Conservation (phyloP, 2,888 invertebrate genomes). For the Neoitamus cyanurus region DNA sequence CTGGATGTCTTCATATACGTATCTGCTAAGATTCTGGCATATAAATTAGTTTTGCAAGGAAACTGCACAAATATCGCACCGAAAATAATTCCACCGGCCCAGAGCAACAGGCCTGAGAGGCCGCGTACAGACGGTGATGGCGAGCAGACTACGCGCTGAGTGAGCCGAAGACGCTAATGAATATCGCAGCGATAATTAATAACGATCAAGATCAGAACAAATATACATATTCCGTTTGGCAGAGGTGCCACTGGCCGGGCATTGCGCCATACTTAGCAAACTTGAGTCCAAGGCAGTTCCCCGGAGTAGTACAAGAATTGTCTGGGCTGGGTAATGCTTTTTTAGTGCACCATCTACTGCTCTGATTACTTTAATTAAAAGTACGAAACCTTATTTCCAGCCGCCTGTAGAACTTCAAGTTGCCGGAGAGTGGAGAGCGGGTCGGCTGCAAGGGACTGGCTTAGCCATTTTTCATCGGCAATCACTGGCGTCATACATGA, state of each 20-base stretch:
- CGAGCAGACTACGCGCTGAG: background rate
- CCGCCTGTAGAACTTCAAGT: background rate
- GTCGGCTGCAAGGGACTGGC: background rate
- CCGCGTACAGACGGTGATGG: background rate
- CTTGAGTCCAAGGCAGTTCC: background rate
- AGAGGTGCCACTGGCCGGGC: background rate
- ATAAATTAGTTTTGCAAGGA: background rate
- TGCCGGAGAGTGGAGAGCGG: background rate
- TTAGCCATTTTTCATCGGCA: conserved; percentile 10
- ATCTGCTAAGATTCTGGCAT: background rate
- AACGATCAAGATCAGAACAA: conserved; percentile 13
- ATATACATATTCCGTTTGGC: background rate
- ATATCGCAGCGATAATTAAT: conserved; percentile 15
- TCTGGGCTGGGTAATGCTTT: background rate
- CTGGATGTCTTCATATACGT: background rate
- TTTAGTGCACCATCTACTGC: background rate
- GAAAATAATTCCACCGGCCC: background rate
- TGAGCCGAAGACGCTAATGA: background rate
- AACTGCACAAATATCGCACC: background rate
- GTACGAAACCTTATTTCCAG: background rate
- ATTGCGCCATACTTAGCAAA: background rate
- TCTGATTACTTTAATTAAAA: conserved; percentile 15
- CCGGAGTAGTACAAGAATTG: background rate
- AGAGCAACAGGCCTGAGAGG: background rate
- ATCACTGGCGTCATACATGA: conserved; percentile 22